Evolutionary conservation across 2,888 invertebrate genomes (phyloP), one percentile per base, ranked within the genome.

Genomic region (Phengaris arion): DNA sequence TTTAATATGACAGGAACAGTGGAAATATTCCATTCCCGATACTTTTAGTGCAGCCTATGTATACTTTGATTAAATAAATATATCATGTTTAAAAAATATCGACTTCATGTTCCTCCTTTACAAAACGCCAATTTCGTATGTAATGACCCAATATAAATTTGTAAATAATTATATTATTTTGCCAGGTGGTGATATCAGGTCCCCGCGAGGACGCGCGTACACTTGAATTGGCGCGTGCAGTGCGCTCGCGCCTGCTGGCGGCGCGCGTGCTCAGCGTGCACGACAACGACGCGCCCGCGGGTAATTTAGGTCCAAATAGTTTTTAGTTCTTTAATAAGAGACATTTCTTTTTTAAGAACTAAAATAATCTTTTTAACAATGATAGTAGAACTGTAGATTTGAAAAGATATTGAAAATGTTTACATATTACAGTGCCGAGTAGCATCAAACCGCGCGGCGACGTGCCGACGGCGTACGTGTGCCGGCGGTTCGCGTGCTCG

Each of bases 401-500:
- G 48, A 7, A 48, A 48, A 7, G 6, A 48, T 4, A 48, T 48
- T 48, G 7, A 8, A 48, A 48, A 48, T 48, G 48, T 48, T 48
- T 6, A 6, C 2, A 59, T 55, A 45, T 77, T 81, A 0, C 86
- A 88, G 93, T 94, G 76, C 83, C 95, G 9, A 87, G 92, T 76
- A 94, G 94, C 74, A 93, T 94, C 82, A 75, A 90, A 94, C 74
- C 90, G 94, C 6, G 86, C 94, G 0, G 95, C 48, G 96, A 95
- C 46, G 94, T 94, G 75, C 95, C 97, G 0, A 95, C 96, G 0
- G 97, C 96, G 45, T 97, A 96, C 86, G 96, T 97, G n/a, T 97
- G 97, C 85, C 94, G 96, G 7, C 95, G 96, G 81, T 96, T 95
- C 85, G 94, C 96, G 2, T 97, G 97, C 86, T 95, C 96, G 6